phyloP scores from a whole-genome alignment of 1,140 invertebrate species.

The Coelopa frigida region DNA sequence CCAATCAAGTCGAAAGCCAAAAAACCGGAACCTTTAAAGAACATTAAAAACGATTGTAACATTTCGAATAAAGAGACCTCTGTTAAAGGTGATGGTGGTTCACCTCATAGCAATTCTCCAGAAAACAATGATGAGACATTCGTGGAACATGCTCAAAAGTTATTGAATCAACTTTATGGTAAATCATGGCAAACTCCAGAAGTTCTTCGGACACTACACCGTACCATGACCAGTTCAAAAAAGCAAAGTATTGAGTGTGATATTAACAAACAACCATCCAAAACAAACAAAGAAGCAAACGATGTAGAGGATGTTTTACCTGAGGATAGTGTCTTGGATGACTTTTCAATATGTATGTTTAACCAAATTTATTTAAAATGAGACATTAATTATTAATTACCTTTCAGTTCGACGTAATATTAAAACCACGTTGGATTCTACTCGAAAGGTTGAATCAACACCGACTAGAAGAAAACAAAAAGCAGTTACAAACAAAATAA shows the following conservation, averaged over 20 bases:
- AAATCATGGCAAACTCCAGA: conserved; percentile 46
- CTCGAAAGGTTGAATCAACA: conserved; percentile 14
- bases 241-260: conserved; percentile 8
- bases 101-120: not conserved
- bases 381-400: not conserved
- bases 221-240: conserved; percentile 21
- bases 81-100: too few relatives aligned
- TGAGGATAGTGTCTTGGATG: conserved; percentile 27
- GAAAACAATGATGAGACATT: conserved; percentile 13
- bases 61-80: too few relatives aligned
- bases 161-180: conserved; percentile 50
- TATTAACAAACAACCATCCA: conserved; percentile 1
- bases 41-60: too few relatives aligned
- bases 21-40: too few relatives aligned
- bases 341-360: conserved; percentile 34
- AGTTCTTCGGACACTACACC: conserved; percentile 29
- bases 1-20: too few relatives aligned
- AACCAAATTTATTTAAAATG: conserved; percentile 4
- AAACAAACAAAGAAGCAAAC: conserved; percentile 2
- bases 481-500: not conserved
- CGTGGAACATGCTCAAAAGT: conserved; percentile 39
- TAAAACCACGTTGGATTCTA: conserved; percentile 31
- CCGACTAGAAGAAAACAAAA: conserved; percentile 1
- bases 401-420: conserved; percentile 25
- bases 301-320: not conserved